Evolutionary conservation across 1,140 invertebrate species (phyloP).

Genomic region (Papilio glaucus): DNA sequence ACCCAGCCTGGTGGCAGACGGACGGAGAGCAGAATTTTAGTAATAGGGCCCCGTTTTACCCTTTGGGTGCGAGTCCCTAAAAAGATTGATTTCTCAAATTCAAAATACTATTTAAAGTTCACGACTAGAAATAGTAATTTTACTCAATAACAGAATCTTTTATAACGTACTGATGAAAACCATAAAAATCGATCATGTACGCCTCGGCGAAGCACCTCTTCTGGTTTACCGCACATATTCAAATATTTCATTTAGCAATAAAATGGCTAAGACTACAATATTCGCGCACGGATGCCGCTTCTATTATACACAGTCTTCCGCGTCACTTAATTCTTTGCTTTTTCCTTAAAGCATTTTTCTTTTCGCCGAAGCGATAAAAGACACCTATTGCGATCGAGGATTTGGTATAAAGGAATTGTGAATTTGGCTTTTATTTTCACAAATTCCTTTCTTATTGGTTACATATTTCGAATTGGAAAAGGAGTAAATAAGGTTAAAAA

Average conservation of each 20-base stretch:
- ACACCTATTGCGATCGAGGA: slow-evolving; percentile 29
- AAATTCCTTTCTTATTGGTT: neutral
- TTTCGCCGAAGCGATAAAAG: slow-evolving; percentile 32
- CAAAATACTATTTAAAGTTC: too few relatives aligned
- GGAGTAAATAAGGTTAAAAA: neutral
- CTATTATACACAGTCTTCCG: slow-evolving; percentile 33
- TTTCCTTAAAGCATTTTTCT: slow-evolving; percentile 21
- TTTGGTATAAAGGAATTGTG: slow-evolving; percentile 24
- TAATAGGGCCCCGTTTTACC: too few relatives aligned
- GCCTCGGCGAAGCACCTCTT: neutral
- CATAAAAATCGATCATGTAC: neutral
- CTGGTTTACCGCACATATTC: slow-evolving; percentile 11
- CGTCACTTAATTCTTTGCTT: slow-evolving; percentile 37
- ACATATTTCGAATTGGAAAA: neutral
- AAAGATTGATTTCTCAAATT: too few relatives aligned
- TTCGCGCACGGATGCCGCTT: slow-evolving; percentile 29
- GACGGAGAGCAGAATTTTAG: too few relatives aligned
- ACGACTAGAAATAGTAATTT: too few relatives aligned
- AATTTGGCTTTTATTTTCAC: slow-evolving; percentile 15
- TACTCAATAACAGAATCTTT: neutral
- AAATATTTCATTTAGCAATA: slow-evolving; percentile 37
- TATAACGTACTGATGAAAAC: neutral
- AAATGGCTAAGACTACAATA: slow-evolving; percentile 31
- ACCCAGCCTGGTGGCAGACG: too few relatives aligned
- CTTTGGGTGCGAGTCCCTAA: too few relatives aligned